Evolutionary conservation across 1,140 invertebrate genomes (phyloP), one percentile per base, ranked within the genome.

Genomic region (Drosophila bipectinata): DNA sequence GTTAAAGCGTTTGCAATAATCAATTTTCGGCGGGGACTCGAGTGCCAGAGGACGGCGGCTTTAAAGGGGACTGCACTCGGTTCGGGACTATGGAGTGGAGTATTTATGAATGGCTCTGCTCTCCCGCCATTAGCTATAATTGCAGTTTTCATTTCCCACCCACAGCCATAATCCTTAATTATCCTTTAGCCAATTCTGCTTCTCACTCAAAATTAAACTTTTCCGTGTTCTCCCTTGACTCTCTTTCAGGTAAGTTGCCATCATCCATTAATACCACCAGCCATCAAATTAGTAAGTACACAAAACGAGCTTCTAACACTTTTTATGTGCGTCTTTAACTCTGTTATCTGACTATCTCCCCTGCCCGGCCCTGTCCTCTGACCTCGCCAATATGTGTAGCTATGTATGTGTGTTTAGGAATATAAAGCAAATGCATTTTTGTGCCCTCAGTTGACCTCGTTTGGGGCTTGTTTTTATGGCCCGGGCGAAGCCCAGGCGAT

Each of bases 251-350:
- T 87, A 87, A 87, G 83, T 87, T 88, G 82, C 81, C 74, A 88
- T 88, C 82, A 88, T 74, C 83, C 83, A 88, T 88, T 87, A 88
- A 87, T 88, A 87, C 79, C 82, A 82, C 74, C 83, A 88, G 82
- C 58, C 82, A 79, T 87, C 83, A 88, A 87, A 87, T 87, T 87
- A 85, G 82, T 88, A 87, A 88, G 83, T 88, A 87, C 83, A 88
- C 64, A 82, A 88, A 87, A 88, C 77, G 81, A 87, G 61, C 78
- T 88, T 79, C 78, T 87, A 87, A 88, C 83, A 84, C 77, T 88
- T 88, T 76, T 85, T 78, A 87, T 85, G 78, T 82, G 61, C 77
- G 56, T 85, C 80, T 84, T 81, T 85, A 73, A 85, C 79, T 21
- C 15, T 84, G 77, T 80, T 82, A 53, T 57, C 57, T 58, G 54